Base-by-base conservation (phyloP, 2,888 invertebrate species). In the Myopa tessellatipennis region DNA sequence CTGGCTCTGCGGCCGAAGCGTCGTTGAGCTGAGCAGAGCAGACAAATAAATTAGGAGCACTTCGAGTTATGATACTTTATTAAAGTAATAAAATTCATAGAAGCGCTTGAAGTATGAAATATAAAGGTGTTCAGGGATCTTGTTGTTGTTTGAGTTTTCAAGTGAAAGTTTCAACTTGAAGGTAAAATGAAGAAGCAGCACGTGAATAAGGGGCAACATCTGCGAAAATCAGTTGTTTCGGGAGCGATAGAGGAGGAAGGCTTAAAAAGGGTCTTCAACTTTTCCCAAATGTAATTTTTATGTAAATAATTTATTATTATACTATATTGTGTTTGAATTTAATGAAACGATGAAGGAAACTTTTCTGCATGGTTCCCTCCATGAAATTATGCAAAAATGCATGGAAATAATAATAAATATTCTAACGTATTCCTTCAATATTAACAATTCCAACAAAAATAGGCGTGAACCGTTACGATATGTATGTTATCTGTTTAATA, bases 1-100 rank as follows among this genome's bases (percentile, higher is more conserved):
- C 38, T 55, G 16, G 10, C 8, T 6, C 38, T 63, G 63, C 38
- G 52, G 65, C 36, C 55, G 36, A 65, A 26, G 8, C 36, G n/a
- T 34, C 65, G 10, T 65, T 34, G 16, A 36, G 40, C 68, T 16
- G 18, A 45, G 40, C 34, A 34, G 40, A 60, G 72, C 72, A 74
- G 74, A 74, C 75, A 75, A 75, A 75, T 69, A 75, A 75, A 75
- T 75, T 75, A 69, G 45, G 55, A 75, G 69, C 68, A 69, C 75
- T 75, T 60, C 45, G 36, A 60, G 68, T 75, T 75, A 75, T 75
- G 69, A 75, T 75, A 26, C 75, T 75, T 75, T 69, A 69, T 75
- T 75, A 75, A 69, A 75, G 75, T 68, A 75, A 75, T 75, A 69
- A 75, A 75, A 75, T 69, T 69, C 75, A 75, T 69, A 38, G 36